Evolutionary conservation across 1,140 invertebrate genomes (phyloP).

Genomic region (Microplitis demolitor): DNA sequence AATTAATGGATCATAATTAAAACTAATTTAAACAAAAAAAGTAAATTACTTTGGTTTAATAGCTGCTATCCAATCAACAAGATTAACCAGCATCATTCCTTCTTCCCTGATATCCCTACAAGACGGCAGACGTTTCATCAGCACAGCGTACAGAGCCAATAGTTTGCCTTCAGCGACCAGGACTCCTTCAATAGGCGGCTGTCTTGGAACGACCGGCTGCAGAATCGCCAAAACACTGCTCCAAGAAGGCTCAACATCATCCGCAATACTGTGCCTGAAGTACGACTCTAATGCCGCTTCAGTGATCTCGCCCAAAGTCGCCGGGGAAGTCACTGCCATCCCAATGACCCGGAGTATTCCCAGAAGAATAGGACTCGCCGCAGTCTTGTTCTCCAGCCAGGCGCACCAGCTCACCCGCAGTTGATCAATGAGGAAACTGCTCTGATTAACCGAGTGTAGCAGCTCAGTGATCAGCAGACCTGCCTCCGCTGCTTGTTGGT

Average conservation of each 20-base stretch:
- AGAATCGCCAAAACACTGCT: conserved; percentile 51
- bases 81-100: conserved; percentile 57
- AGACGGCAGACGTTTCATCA: conserved; percentile 58
- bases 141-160: conserved; percentile 58
- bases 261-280: conserved; percentile 58
- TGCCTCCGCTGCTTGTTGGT: conserved; percentile 62
- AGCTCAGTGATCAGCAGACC: conserved; percentile 61
- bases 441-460: conserved; percentile 60
- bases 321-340: conserved; percentile 54
- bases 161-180: conserved; percentile 58
- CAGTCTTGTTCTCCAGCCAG: conserved; percentile 57
- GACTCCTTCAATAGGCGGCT: conserved; percentile 54
- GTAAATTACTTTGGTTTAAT: conserved; percentile 58
- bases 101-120: conserved; percentile 60
- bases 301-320: conserved; percentile 58
- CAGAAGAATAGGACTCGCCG: conserved; percentile 58
- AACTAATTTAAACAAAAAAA: no score
- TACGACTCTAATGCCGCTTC: conserved; percentile 61
- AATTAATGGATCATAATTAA: no score
- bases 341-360: conserved; percentile 58
- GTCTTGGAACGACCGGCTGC: conserved; percentile 56
- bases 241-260: conserved; percentile 55
- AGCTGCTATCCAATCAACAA: conserved; percentile 59
- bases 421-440: conserved; percentile 48
- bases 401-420: conserved; percentile 50